These are phyloP conservation scores for Syngnathus typhle DNA, from an alignment of 2,113 vertebrate genomes.

Conservation along the genomic window DNA sequence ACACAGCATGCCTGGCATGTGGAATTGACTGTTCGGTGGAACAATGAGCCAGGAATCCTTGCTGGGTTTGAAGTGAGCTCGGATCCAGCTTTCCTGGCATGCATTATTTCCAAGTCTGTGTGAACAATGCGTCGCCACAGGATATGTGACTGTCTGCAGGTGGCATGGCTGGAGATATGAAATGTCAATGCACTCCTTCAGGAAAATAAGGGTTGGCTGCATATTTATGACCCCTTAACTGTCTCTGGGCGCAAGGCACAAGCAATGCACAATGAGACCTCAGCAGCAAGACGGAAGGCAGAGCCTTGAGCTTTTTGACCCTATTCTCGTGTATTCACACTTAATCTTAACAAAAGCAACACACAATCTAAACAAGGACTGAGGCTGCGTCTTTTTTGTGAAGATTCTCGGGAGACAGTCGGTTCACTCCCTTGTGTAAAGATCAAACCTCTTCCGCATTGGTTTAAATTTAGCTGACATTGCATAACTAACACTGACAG, in stretches of 20 bases:
- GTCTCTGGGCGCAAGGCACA: slow-evolving; percentile 5
- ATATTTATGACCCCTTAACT: slow-evolving; percentile 45
- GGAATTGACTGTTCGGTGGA: slow-evolving; percentile 29
- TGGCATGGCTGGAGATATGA: slow-evolving; percentile 36
- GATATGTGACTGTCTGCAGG: slow-evolving; percentile 37
- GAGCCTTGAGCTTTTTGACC: slow-evolving; percentile 37
- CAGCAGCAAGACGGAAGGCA: slow-evolving; percentile 40
- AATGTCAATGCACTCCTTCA: slow-evolving; percentile 25
- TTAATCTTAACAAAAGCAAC: slow-evolving; percentile 53
- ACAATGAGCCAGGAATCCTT: slow-evolving; percentile 34
- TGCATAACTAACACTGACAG: neutral
- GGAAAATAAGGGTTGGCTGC: slow-evolving; percentile 3
- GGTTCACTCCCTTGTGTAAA: slow-evolving; percentile 14
- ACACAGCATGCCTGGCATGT: slow-evolving; percentile 50
- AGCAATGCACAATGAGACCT: slow-evolving; percentile 44
- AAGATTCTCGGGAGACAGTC: slow-evolving; percentile 18
- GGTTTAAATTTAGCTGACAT: slow-evolving; percentile 2
- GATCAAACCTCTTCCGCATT: slow-evolving; percentile 20
- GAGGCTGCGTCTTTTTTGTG: slow-evolving; percentile 26
- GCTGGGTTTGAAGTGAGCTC: slow-evolving; percentile 18
- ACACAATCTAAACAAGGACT: slow-evolving; percentile 45
- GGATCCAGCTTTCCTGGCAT: slow-evolving; percentile 28
- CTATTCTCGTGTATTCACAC: slow-evolving; percentile 23
- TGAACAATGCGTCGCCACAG: slow-evolving; percentile 45
- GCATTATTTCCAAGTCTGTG: slow-evolving; percentile 27